Base-by-base conservation (phyloP, 2,888 invertebrate species). In the Alcis repandata region DNA sequence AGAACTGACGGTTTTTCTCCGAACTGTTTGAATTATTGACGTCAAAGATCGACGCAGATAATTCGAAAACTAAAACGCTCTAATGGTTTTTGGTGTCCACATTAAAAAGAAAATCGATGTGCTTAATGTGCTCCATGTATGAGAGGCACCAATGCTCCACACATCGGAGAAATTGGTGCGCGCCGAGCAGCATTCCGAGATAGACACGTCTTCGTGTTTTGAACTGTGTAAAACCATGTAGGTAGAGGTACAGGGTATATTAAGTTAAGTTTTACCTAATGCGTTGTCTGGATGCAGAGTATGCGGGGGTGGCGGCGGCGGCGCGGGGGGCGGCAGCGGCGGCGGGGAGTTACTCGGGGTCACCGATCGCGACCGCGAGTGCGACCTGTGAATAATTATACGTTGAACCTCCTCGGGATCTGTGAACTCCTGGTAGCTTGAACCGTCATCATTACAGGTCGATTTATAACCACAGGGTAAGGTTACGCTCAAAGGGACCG, bases 281-380 rank as follows among this genome's bases (percentile, higher is more conserved):
- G 93, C 93, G 78, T 92, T 93, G 84, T 93, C 92, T 67, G 93
- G 92, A 72, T 93, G 93, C 70, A 93, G 79, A n/a, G 93, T 93
- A 76, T 92, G 92, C 27, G 91, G 84, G 8, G 90, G 90, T 51
- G 90, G 91, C 17, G 90, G 90, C 0, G 84, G 85, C 33, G 86
- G 86, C 17, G 87, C 87, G 60, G 84, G 79, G 48, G 85, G 85
- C 17, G 85, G 80, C 59, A 85, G 85, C 41, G 90, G 87, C 33
- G 91, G 89, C 45, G 91, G 84, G 10, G 89, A 84, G 66, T 78
- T 72, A 69, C 88, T 91, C 66, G 92, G 92, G 69, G 91, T 91
- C 84, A 92, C 90, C 58, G 93, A 92, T 79, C 92, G 87, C 76
- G 91, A 89, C 75, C 89, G 83, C 59, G 92, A 91, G 67, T 87